A percentile compares a stretch with the other conserved stretches of the same genome.
phyloP scores from a whole-genome alignment of 2,888 invertebrate species.

The Clivina fossor region DNA sequence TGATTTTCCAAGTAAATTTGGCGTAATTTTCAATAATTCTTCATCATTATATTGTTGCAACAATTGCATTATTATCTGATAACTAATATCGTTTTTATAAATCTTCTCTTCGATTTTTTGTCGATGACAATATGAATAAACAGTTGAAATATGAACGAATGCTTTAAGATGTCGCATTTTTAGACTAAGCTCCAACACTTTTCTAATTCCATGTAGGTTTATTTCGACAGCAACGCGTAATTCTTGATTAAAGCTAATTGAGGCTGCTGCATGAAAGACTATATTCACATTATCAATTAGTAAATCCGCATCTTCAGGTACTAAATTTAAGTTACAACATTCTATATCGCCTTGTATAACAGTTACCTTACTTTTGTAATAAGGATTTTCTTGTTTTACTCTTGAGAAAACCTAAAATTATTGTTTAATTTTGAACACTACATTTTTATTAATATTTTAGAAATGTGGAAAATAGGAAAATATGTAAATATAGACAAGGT shows the following conservation, averaged over 20 bases:
- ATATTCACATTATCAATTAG: conserved; percentile 14
- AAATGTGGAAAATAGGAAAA: neutral
- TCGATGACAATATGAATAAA: conserved; percentile 14
- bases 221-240: conserved; percentile 6
- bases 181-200: conserved; percentile 9
- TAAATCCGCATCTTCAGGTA: conserved; percentile 8
- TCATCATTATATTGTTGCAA: conserved; percentile 1
- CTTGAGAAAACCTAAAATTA: conserved; percentile 15
- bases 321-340: conserved; percentile 12
- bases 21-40: conserved; percentile 11
- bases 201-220: conserved; percentile 9
- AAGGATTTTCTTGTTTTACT: conserved; percentile 9
- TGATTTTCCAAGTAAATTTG: conserved; percentile 60
- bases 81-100: conserved; percentile 6
- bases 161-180: conserved; percentile 14
- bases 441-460: neutral
- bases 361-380: conserved; percentile 11
- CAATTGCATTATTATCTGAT: conserved; percentile 6
- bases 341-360: conserved; percentile 18
- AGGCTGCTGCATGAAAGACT: conserved; percentile 13
- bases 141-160: conserved; percentile 19
- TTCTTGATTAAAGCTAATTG: conserved; percentile 14
- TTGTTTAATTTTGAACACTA: too few species aligned
- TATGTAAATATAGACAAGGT: too few species aligned
- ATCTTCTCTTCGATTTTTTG: conserved; percentile 10